These are phyloP conservation scores for Octopus bimaculoides DNA, from an alignment of 1,140 invertebrate genomes.

Conservation along the genomic window DNA sequence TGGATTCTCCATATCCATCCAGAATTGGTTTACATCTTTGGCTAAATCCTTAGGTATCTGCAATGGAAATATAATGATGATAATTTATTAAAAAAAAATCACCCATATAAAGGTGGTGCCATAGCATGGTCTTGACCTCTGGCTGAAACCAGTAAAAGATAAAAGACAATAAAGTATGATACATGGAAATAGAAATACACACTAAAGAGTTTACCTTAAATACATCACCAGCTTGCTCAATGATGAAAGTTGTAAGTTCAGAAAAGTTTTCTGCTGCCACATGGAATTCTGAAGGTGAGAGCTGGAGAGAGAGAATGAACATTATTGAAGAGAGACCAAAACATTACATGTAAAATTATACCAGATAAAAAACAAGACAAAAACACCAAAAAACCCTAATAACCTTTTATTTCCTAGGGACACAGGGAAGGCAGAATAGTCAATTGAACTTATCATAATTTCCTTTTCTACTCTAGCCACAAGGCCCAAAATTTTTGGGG, in stretches of 20 bases:
- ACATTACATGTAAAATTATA: too few relatives aligned
- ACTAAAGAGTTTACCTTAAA: neutral
- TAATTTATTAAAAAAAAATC: neutral
- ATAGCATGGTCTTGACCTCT: too few relatives aligned
- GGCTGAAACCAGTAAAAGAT: too few relatives aligned
- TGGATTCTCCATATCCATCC: conserved; percentile 11
- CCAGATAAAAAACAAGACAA: too few relatives aligned
- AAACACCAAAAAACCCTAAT: too few relatives aligned
- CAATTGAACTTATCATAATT: too few relatives aligned
- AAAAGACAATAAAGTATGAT: neutral
- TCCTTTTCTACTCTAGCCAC: too few relatives aligned
- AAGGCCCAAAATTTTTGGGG: too few relatives aligned
- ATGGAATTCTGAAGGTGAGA: neutral
- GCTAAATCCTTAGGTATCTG: conserved; percentile 10
- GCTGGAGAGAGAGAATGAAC: neutral
- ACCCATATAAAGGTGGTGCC: neutral
- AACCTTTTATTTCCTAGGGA: too few relatives aligned
- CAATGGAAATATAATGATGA: neutral
- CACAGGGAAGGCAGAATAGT: too few relatives aligned
- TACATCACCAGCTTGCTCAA: neutral
- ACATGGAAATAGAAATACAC: too few relatives aligned
- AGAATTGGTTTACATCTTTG: neutral
- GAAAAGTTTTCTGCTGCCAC: neutral
- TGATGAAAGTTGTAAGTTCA: neutral
- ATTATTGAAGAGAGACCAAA: neutral